Evolutionary conservation across 2,797 vertebrate genomes (phyloP).

Genomic region (Chaetodon trifasciatus): DNA sequence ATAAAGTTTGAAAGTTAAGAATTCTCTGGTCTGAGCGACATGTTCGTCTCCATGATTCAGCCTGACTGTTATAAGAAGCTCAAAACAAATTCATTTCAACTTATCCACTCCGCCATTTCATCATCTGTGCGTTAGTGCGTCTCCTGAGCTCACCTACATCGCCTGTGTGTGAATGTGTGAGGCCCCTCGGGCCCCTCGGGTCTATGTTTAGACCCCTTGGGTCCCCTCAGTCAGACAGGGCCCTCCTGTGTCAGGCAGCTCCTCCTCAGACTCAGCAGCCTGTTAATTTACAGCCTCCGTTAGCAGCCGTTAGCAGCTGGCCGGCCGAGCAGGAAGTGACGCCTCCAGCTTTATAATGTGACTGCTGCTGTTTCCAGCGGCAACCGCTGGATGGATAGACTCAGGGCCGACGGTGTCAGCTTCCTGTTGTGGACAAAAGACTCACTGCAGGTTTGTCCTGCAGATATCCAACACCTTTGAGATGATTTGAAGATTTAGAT

Average conservation of each 20-base stretch:
- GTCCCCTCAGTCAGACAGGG: constrained; percentile 86
- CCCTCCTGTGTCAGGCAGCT: constrained; percentile 3
- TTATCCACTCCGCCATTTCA: neutral
- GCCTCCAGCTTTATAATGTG: neutral
- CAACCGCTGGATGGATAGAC: neutral
- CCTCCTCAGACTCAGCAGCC: constrained; percentile 57
- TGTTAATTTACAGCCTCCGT: constrained; percentile 83
- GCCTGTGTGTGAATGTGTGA: constrained; percentile 83
- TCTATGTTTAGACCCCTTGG: constrained; percentile 87
- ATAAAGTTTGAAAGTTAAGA: neutral
- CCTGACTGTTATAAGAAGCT: no score
- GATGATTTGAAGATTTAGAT: neutral
- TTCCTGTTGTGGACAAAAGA: no score
- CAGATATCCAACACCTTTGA: no score
- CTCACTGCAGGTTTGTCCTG: no score
- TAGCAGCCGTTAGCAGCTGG: constrained; percentile 26
- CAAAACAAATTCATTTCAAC: neutral
- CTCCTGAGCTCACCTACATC: constrained; percentile 10
- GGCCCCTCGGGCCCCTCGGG: constrained; percentile 84
- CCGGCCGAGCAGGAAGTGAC: neutral
- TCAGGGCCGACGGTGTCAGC: neutral
- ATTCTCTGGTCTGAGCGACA: no score
- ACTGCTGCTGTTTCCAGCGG: neutral
- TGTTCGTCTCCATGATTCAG: neutral
- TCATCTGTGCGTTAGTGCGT: neutral